Conservation (phyloP, 2,888 invertebrate species). For the Amorpha juglandis region DNA sequence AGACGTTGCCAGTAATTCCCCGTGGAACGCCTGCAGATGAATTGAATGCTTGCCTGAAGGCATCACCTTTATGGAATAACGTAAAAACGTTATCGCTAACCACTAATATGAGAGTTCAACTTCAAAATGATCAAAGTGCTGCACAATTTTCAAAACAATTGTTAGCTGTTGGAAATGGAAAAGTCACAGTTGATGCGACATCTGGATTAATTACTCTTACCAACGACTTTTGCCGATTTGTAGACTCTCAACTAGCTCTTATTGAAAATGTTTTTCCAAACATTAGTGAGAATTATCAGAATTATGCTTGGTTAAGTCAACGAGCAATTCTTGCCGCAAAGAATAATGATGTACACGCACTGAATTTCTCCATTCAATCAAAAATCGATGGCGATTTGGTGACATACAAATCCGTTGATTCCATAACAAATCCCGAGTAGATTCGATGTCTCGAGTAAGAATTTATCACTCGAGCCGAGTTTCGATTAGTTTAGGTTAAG, state of each 20-base stretch:
- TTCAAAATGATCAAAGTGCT: constrained; percentile 39
- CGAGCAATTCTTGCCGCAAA: constrained; percentile 46
- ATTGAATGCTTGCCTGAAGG: constrained; percentile 33
- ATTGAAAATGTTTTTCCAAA: constrained; percentile 43
- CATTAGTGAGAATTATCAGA: constrained; percentile 38
- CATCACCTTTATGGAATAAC: constrained; percentile 39
- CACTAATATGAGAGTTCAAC: constrained; percentile 35
- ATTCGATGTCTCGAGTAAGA: too few relatives aligned
- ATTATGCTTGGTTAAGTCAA: constrained; percentile 45
- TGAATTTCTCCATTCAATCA: constrained; percentile 42
- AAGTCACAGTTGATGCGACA: constrained; percentile 29
- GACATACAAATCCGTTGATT: constrained; percentile 48
- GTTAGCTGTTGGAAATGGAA: constrained; percentile 34
- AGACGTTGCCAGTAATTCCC: constrained; percentile 33
- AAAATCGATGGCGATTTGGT: constrained; percentile 41
- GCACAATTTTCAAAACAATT: constrained; percentile 39
- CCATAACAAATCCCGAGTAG: constrained; percentile 33
- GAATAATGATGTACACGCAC: constrained; percentile 41
- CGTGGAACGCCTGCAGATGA: constrained; percentile 32
- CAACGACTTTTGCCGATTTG: constrained; percentile 32
- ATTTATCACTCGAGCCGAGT: too few relatives aligned
- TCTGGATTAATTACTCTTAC: constrained; percentile 31
- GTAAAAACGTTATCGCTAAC: constrained; percentile 36
- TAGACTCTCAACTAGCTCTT: constrained; percentile 32
- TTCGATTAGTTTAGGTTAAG: too few relatives aligned